Conservation (phyloP, 2,113 vertebrate genomes). For the Illadopsis cleaveri region DNA sequence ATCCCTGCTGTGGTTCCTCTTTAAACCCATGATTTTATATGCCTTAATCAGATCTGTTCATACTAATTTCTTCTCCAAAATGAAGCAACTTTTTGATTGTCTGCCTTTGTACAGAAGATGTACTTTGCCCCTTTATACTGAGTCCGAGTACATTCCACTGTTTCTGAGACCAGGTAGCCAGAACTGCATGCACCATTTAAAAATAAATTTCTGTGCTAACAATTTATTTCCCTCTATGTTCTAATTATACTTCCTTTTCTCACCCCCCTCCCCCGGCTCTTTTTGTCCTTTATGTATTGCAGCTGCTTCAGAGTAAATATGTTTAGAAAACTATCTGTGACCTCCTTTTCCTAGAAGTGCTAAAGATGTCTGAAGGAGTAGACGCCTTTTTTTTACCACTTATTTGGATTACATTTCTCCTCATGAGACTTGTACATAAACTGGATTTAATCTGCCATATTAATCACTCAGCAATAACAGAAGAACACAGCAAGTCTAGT, state of each 20-base stretch:
- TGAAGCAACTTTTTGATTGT: background rate
- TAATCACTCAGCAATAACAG: background rate
- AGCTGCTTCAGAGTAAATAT: background rate
- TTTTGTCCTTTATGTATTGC: background rate
- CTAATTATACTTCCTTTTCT: background rate
- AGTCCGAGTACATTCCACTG: background rate
- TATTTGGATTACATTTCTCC: background rate
- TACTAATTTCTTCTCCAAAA: background rate
- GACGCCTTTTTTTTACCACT: background rate
- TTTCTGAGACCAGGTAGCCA: background rate
- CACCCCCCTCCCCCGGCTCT: rapidly evolving
- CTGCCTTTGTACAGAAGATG: background rate
- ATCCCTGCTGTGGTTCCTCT: background rate
- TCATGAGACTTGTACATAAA: background rate
- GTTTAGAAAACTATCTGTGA: background rate
- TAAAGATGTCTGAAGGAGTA: background rate
- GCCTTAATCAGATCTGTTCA: background rate
- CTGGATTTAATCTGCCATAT: background rate
- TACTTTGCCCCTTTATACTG: background rate
- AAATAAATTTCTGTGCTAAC: background rate
- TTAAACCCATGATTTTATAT: background rate
- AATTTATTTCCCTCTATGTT: background rate
- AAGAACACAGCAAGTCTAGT: background rate
- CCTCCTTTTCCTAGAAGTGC: background rate
- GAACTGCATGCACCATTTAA: background rate